Percentiles rank a stretch among this genome's conserved stretches.
These are phyloP conservation scores for Sycobia sp. DNA, from an alignment of 1,140 invertebrate species.

Conservation along the genomic window DNA sequence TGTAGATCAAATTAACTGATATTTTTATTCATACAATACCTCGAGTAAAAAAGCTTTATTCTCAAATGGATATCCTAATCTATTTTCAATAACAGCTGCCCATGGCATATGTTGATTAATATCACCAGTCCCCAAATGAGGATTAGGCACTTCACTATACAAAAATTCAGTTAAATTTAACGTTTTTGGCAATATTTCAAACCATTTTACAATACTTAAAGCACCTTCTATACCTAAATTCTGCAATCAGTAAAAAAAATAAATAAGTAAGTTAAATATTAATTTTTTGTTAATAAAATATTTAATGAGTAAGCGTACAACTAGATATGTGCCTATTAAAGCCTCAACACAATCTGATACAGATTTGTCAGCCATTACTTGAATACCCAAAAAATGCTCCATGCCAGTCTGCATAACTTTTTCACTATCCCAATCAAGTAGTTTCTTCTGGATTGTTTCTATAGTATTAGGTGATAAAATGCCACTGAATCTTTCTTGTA, in stretches of 20 bases:
- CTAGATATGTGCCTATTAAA: slow-evolving; percentile 78
- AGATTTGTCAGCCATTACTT: slow-evolving; percentile 67
- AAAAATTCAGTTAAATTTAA: slow-evolving; percentile 49
- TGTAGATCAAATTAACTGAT: neutral
- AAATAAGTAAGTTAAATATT: neutral
- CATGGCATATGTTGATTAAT: slow-evolving; percentile 58
- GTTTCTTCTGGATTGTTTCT: slow-evolving; percentile 36
- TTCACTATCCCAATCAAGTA: slow-evolving; percentile 42
- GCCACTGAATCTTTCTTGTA: slow-evolving; percentile 55
- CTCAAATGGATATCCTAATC: slow-evolving; percentile 70
- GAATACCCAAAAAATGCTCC: slow-evolving; percentile 57
- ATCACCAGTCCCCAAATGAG: slow-evolving; percentile 51
- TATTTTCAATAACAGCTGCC: slow-evolving; percentile 65
- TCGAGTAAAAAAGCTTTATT: slow-evolving; percentile 65
- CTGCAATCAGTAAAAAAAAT: slow-evolving; percentile 44
- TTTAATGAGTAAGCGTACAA: slow-evolving; percentile 45
- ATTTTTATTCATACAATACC: slow-evolving; percentile 48
- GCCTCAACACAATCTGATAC: slow-evolving; percentile 86
- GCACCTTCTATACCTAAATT: slow-evolving; percentile 64
- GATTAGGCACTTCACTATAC: slow-evolving; percentile 34
- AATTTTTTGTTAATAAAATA: too few species aligned
- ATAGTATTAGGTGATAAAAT: slow-evolving; percentile 42
- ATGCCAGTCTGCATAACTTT: slow-evolving; percentile 47
- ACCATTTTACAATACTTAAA: slow-evolving; percentile 74
- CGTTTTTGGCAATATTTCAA: slow-evolving; percentile 68